Evolutionary conservation across 2,797 vertebrate genomes (phyloP).

Genomic region (Helicolenus hilgendorfi): DNA sequence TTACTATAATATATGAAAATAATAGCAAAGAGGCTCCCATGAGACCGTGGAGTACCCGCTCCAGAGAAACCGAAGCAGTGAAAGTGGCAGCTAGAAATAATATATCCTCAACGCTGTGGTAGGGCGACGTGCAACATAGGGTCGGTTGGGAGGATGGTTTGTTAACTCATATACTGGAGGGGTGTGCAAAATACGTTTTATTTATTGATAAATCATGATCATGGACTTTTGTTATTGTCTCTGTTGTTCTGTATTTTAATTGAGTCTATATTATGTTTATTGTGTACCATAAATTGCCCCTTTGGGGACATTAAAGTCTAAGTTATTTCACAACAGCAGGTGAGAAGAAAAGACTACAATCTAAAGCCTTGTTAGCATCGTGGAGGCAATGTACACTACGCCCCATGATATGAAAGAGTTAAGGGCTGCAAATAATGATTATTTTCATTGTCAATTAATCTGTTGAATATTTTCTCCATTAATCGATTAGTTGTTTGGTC

Average conservation of each 20-base stretch:
- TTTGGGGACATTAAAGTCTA: not conserved
- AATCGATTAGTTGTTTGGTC: too few species aligned
- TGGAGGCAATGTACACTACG: not conserved
- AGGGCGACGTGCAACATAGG: not conserved
- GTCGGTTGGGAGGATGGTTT: not conserved
- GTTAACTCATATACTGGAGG: not conserved
- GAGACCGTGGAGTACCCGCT: conserved; percentile 39
- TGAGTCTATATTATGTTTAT: not conserved
- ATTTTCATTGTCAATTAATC: too few species aligned
- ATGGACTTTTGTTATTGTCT: not conserved
- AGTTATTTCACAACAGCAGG: conserved; percentile 40
- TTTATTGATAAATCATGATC: not conserved
- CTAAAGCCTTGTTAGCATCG: not conserved
- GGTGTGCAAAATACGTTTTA: not conserved
- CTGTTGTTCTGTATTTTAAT: not conserved
- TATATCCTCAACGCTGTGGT: conserved; percentile 1
- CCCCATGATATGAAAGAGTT: not conserved
- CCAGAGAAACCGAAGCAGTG: conserved; percentile 51
- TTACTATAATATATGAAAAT: conserved; percentile 81
- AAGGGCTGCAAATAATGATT: fast-evolving
- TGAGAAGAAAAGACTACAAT: conserved; percentile 23
- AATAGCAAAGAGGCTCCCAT: conserved; percentile 63
- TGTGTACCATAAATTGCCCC: not conserved
- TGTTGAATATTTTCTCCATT: too few species aligned
- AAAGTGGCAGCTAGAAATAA: conserved; percentile 57